Base-by-base conservation (phyloP, 2,888 invertebrate genomes). In the Torymus auratus region DNA sequence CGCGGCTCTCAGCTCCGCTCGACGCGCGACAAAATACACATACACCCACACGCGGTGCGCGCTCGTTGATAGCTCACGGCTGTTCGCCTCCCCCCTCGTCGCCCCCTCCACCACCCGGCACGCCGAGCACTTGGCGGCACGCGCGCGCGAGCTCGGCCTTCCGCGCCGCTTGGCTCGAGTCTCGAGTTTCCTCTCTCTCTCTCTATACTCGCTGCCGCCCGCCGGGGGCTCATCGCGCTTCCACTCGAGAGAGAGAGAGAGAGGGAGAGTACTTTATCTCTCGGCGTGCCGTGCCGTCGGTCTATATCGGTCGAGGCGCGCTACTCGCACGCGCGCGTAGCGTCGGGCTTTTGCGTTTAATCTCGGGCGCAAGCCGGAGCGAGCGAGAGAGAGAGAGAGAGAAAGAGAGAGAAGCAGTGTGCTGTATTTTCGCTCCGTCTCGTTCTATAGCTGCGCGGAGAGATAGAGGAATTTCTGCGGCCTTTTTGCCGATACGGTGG, bases 211-310 rank as follows among this genome's bases (percentile, higher is more conserved):
- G 10, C 23, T 28, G 20, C n/a, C 15, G 23, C 85, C 85, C 88
- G 88, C 88, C 86, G 87, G 88, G 87, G 88, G 88, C 89, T 89
- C 89, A 87, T 88, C 88, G 88, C 88, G 88, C 88, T 85, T 89
- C 87, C 86, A 85, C 88, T 86, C 87, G 84, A 15, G 4, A 52
- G 85, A 20, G 61, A 4, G 70, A 15, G 71, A n/a, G 70, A 50
- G 70, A 60, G 65, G 14, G 65, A 41, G 65, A 15, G 50, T 13
- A n/a, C 15, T n/a, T 12, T 17, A 12, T 12, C 20, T 61, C 61
- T 61, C 20, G 17, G 4, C 61, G 61, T 20, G 61, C 12, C 61
- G 61, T 61, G 61, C 20, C 61, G 61, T 17, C 61, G 41, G 41
- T 41, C 41, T 41, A 41, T 41, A 41, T 41, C 41, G 41, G 41